Conservation (phyloP, 2,888 invertebrate genomes). For the Zygogramma bicolorata region DNA sequence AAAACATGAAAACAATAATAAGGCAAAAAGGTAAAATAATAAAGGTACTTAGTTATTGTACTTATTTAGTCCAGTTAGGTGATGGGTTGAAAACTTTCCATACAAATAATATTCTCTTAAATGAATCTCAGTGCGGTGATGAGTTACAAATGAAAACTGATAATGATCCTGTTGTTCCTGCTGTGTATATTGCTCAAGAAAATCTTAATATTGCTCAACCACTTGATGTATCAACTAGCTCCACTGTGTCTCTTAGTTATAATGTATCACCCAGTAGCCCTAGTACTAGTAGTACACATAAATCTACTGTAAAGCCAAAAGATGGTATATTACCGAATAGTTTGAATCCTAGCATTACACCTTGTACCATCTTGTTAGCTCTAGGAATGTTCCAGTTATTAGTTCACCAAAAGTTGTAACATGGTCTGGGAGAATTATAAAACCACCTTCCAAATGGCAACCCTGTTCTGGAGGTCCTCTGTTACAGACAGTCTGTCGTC, state of each 20-base stretch:
- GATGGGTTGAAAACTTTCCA: background rate
- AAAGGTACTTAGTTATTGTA: background rate
- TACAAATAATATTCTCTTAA: background rate
- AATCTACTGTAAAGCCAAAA: background rate
- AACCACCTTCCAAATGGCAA: background rate
- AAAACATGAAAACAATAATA: background rate
- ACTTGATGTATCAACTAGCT: no score
- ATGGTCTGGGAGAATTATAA: no score
- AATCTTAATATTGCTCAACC: background rate
- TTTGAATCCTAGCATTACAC: background rate
- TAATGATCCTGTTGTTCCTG: background rate
- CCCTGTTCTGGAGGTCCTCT: background rate
- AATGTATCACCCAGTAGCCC: no score
- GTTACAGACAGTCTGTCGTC: no score
- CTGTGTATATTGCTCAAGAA: no score
- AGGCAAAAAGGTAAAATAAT: constrained; percentile 3
- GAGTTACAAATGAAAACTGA: background rate
- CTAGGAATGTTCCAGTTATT: background rate
- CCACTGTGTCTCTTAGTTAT: no score
- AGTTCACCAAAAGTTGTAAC: background rate
- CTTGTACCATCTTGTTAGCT: background rate
- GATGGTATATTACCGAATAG: background rate
- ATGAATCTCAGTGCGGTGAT: background rate
- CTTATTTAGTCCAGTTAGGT: constrained; percentile 7
- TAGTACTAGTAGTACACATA: no score